Percentiles rank a stretch among this genome's conserved stretches.
Conservation (phyloP, 1,140 invertebrate species). For the Drosophila littoralis region DNA sequence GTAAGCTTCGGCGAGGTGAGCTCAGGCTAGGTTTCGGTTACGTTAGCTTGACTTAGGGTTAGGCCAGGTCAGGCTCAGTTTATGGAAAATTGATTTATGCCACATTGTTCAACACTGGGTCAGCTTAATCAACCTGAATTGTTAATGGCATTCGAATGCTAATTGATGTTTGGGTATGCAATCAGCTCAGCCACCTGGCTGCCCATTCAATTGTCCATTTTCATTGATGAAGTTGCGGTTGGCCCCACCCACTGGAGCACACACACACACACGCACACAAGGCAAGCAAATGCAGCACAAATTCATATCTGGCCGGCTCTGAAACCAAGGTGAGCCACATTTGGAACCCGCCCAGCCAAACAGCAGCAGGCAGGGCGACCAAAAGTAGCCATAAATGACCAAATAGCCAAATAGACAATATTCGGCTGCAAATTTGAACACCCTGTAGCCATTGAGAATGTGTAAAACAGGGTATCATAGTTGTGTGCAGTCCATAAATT, state of each 20-base stretch:
- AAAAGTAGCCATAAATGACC: constrained; percentile 32
- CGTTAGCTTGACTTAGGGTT: background rate
- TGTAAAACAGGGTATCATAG: too few species aligned
- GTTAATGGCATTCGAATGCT: constrained; percentile 39
- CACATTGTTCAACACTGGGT: constrained; percentile 10
- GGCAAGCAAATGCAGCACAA: constrained; percentile 17
- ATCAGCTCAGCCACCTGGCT: constrained; percentile 63
- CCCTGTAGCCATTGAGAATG: too few species aligned
- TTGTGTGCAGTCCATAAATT: too few species aligned
- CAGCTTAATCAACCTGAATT: constrained; percentile 34
- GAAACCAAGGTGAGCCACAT: constrained; percentile 76
- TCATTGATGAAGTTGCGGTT: constrained; percentile 70
- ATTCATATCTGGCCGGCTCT: constrained; percentile 27
- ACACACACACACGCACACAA: constrained; percentile 28
- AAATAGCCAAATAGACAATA: constrained; percentile 59
- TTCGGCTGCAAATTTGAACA: constrained; percentile 27
- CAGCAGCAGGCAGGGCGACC: constrained; percentile 5
- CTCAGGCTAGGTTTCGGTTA: background rate
- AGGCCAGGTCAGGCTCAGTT: background rate
- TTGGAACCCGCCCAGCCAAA: constrained; percentile 45
- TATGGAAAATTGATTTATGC: constrained; percentile 9
- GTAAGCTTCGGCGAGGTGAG: background rate
- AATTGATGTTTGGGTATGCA: constrained; percentile 53
- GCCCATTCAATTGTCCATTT: constrained; percentile 72
- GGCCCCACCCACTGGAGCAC: constrained; percentile 43